Evolutionary conservation across 2,888 invertebrate species (phyloP).

Genomic region (Quadroppia sp.): DNA sequence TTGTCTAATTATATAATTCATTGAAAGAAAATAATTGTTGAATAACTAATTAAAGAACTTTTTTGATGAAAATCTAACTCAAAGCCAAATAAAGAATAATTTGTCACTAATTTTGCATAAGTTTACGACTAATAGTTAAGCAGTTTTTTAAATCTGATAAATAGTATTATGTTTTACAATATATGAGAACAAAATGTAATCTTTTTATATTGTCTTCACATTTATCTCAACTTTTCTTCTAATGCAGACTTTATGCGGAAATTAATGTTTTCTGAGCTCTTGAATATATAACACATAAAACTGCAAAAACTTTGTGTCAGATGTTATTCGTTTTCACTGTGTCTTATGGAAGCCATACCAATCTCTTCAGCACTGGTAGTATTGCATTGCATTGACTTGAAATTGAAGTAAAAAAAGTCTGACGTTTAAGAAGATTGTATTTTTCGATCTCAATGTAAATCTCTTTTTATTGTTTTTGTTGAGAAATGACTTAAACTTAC

Average conservation of each 20-base stretch:
- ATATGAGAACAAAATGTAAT: neutral
- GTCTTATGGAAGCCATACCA: neutral
- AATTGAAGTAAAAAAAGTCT: neutral
- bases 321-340: neutral
- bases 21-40: neutral
- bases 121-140: neutral
- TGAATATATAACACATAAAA: neutral
- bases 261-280: neutral
- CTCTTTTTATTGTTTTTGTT: conserved; percentile 1
- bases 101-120: neutral
- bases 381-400: neutral
- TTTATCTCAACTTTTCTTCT: neutral
- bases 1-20: neutral
- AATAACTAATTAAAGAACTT: neutral
- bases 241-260: neutral
- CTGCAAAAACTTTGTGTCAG: neutral
- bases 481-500: neutral
- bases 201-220: neutral
- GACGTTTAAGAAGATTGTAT: conserved; percentile 11
- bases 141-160: neutral
- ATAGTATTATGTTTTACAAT: neutral
- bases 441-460: conserved; percentile 10
- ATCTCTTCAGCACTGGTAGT: neutral
- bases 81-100: neutral
- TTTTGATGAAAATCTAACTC: neutral